Evolutionary conservation across 2,113 vertebrate species (phyloP), one percentile per base, ranked within the genome.

Genomic region (Oncorhynchus kisutch): DNA sequence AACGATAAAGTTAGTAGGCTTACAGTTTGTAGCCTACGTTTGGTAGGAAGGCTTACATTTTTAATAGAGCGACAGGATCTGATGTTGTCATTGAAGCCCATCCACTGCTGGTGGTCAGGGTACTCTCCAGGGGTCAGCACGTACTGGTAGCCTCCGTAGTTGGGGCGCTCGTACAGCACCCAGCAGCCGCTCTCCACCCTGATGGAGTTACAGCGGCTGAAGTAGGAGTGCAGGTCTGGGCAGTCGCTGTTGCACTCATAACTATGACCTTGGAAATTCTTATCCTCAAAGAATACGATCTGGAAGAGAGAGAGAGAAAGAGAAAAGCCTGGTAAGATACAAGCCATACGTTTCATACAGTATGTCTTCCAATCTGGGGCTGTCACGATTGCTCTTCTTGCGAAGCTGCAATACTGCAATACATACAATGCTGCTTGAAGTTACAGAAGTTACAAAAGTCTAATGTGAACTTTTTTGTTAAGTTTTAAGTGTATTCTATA

Each of bases 111-210:
- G 73, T 80, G 78, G n/a, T 93, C 85, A n/a, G 85, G 77, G 73
- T 92, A 93, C 18, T 93, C 87, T 24, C 91, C 90, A 0, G 85
- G 79, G 76, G 72, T 91, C 80, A 93, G 72, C 67, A 92, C 49
- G 71, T 91, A 92, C 80, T 92, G 91, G 82, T 83, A 73, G 12
- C 90, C 89, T 8, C 73, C 68, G 75, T 86, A 93, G 80, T 88
- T 87, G 49, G 87, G 85, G 13, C 39, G 86, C 75, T 93, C 85
- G 27, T 90, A 92, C 75, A 93, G 78, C 49, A 93, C 86, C 87
- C 91, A 92, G 87, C 84, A 88, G 78, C 91, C 91, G 25, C 83
- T 87, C 8, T 89, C 88, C 81, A 93, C 90, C 70, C 88, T 88
- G 64, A 91, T 83, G 70, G 91, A 93, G 82, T 88, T 91, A 78